These are phyloP conservation scores for Manis javanica DNA, from an alignment of 2,797 vertebrate species.

Conservation along the genomic window DNA sequence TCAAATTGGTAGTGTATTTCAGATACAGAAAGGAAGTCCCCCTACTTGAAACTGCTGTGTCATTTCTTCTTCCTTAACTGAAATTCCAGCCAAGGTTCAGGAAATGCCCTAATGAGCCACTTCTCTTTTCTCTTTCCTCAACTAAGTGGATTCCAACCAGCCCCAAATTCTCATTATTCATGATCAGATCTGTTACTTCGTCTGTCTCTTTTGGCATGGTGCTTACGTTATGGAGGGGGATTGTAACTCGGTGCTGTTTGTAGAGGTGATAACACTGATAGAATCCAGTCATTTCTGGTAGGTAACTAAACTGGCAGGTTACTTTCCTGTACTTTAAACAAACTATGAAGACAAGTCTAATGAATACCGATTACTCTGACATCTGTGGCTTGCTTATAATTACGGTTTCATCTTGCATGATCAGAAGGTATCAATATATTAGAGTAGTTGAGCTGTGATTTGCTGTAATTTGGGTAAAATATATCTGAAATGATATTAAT, in stretches of 20 bases:
- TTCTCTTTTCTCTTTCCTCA: constrained; percentile 82
- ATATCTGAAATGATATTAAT: constrained; percentile 44
- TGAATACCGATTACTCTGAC: constrained; percentile 61
- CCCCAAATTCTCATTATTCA: constrained; percentile 74
- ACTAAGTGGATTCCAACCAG: constrained; percentile 61
- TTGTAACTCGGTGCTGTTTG: constrained; percentile 88
- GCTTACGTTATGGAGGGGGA: constrained; percentile 76
- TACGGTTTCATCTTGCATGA: constrained; percentile 58
- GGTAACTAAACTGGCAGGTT: constrained; percentile 77
- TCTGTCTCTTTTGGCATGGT: constrained; percentile 74
- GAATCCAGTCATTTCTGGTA: constrained; percentile 90
- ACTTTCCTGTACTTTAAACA: constrained; percentile 63
- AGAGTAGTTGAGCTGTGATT: constrained; percentile 62
- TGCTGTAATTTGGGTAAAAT: constrained; percentile 68
- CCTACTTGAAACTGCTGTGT: constrained; percentile 90
- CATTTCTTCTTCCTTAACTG: constrained; percentile 90
- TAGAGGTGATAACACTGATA: constrained; percentile 90
- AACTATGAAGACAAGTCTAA: constrained; percentile 71
- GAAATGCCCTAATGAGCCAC: constrained; percentile 84
- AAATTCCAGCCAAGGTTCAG: constrained; percentile 86
- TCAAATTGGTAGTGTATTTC: constrained; percentile 74
- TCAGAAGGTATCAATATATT: constrained; percentile 52
- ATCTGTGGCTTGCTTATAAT: constrained; percentile 48
- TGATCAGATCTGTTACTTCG: constrained; percentile 75
- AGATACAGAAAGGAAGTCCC: constrained; percentile 81